Evolutionary conservation across 2,888 invertebrate genomes (phyloP).

Genomic region (Metellina segmentata): DNA sequence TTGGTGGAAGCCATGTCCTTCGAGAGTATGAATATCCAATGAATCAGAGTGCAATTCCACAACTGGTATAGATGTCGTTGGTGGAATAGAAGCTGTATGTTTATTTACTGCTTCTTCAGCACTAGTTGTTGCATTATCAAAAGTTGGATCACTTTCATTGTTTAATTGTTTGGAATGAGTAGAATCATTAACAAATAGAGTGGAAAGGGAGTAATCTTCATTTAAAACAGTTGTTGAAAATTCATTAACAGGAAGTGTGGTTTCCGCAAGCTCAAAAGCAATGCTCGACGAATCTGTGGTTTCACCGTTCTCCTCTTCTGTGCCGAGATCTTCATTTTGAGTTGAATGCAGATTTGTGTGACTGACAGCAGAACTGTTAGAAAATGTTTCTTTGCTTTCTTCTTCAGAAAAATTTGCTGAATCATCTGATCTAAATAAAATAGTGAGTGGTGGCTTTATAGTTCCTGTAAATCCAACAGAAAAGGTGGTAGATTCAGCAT

Average conservation of each 20-base stretch:
- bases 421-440: slow-evolving; percentile 1
- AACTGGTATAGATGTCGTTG: not conserved
- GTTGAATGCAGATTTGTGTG: not conserved
- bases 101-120: not conserved
- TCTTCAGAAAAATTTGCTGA: not conserved
- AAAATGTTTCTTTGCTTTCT: not conserved
- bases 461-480: not conserved
- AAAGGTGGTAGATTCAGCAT: not conserved
- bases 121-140: not conserved
- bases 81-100: not conserved
- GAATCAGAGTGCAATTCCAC: not conserved
- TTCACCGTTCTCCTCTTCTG: no score
- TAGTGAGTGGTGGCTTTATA: not conserved
- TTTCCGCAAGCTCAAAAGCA: not conserved
- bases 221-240: not conserved
- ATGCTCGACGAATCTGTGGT: no score
- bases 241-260: not conserved
- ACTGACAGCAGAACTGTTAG: not conserved
- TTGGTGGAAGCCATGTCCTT: slow-evolving; percentile 59
- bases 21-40: slow-evolving; percentile 16
- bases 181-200: not conserved
- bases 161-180: no score
- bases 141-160: not conserved
- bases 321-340: no score
- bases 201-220: not conserved